Percentiles rank a stretch among this genome's conserved stretches.
Evolutionary conservation across 2,797 vertebrate genomes (phyloP).

Genomic region (Pangasius macronema): DNA sequence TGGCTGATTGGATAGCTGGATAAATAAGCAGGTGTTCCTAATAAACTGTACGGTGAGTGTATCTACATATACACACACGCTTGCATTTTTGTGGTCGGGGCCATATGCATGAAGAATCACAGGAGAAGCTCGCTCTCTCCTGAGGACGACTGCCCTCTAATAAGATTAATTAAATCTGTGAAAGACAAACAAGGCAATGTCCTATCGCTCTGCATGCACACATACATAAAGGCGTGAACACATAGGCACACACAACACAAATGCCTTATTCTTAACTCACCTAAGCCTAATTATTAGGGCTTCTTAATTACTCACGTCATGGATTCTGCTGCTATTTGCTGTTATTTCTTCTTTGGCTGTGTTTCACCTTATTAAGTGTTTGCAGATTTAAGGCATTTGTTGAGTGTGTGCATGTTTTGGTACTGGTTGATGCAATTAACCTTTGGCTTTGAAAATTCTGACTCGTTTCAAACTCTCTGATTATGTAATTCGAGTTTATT

Average conservation of each 20-base stretch:
- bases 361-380: slow-evolving; percentile 6
- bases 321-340: slow-evolving; percentile 38
- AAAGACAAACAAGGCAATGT: background rate
- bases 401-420: background rate
- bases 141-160: background rate
- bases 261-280: slow-evolving; percentile 27
- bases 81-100: background rate
- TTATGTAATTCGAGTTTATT: slow-evolving; percentile 34
- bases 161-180: background rate
- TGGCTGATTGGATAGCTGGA: no score
- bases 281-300: slow-evolving; percentile 47
- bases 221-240: background rate
- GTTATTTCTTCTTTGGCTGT: slow-evolving; percentile 32
- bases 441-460: slow-evolving; percentile 24
- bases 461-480: slow-evolving; percentile 53
- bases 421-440: slow-evolving; percentile 33
- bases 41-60: no score
- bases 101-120: background rate
- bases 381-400: slow-evolving; percentile 17
- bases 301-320: slow-evolving; percentile 56
- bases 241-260: background rate
- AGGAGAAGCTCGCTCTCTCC: background rate
- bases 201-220: slow-evolving; percentile 23
- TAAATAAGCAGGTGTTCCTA: no score
- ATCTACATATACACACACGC: background rate